Evolutionary conservation across 1,140 invertebrate genomes (phyloP).

Genomic region (Euura lappo): DNA sequence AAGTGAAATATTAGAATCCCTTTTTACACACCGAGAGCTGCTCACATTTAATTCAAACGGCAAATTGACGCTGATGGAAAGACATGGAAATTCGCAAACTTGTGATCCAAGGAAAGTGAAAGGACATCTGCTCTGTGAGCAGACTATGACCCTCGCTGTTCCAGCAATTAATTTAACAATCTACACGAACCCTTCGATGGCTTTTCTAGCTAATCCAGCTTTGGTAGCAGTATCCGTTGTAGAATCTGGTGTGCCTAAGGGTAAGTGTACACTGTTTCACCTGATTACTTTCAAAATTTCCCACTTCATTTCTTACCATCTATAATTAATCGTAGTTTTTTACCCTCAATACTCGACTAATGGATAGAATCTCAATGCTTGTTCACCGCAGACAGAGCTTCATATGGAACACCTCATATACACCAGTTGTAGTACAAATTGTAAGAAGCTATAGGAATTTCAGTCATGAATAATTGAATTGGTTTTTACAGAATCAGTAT

Average conservation of each 20-base stretch:
- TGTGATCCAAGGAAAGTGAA: slow-evolving; percentile 50
- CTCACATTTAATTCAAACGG: slow-evolving; percentile 42
- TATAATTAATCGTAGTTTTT: too few species aligned
- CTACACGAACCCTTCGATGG: slow-evolving; percentile 75
- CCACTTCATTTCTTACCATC: slow-evolving; percentile 7
- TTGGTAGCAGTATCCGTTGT: slow-evolving; percentile 61
- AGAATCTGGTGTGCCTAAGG: slow-evolving; percentile 41
- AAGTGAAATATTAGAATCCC: slow-evolving; percentile 52
- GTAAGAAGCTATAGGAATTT: slow-evolving; percentile 37
- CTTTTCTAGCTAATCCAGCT: slow-evolving; percentile 68
- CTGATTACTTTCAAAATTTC: neutral
- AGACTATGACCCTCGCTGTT: slow-evolving; percentile 71
- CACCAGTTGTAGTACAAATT: neutral
- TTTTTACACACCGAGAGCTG: slow-evolving; percentile 51
- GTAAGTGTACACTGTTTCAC: slow-evolving; percentile 30
- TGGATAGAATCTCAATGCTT: too few species aligned
- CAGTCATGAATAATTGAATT: slow-evolving; percentile 23
- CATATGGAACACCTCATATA: too few species aligned
- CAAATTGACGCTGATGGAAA: slow-evolving; percentile 43
- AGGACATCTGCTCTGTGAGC: slow-evolving; percentile 68
- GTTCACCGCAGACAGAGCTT: too few species aligned
- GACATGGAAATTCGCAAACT: slow-evolving; percentile 37
- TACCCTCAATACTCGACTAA: too few species aligned
- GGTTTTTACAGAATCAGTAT: slow-evolving; percentile 55
- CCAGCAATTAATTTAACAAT: slow-evolving; percentile 73